phyloP scores from a whole-genome alignment of 2,888 invertebrate species.

The Microdon myrmicae region DNA sequence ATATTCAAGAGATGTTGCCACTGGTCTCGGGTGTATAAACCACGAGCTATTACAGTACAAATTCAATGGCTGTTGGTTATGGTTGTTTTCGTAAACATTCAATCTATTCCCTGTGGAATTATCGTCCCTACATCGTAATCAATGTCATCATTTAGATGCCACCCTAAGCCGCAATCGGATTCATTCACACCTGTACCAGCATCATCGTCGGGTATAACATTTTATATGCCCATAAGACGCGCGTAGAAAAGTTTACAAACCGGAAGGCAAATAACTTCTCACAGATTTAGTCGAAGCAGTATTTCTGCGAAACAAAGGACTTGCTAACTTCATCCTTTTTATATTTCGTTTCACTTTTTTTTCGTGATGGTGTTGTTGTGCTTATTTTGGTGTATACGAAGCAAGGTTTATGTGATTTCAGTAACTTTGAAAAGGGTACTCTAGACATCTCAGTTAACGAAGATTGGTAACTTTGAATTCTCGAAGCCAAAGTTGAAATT shows the following conservation, averaged over 20 bases:
- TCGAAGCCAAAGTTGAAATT: background rate
- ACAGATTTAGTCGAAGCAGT: constrained; percentile 33
- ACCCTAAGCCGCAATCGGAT: no score
- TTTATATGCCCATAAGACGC: background rate
- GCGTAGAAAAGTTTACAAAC: constrained; percentile 5
- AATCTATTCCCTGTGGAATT: constrained; percentile 21
- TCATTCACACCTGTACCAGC: constrained; percentile 23
- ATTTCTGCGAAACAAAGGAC: constrained; percentile 26
- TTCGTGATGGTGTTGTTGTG: no score
- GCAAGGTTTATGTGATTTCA: no score
- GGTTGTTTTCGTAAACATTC: constrained; percentile 2
- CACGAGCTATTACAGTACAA: no score
- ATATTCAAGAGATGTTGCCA: no score
- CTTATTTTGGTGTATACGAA: no score
- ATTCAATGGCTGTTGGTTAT: background rate
- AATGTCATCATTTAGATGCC: constrained; percentile 28
- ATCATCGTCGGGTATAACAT: no score
- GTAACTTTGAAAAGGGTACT: constrained; percentile 3
- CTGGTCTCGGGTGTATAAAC: no score
- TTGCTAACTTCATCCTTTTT: constrained; percentile 25
- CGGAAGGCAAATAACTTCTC: constrained; percentile 24
- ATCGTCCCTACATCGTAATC: constrained; percentile 26
- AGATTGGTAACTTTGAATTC: background rate
- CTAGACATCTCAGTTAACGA: background rate
- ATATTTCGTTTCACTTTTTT: background rate